Percentiles rank a stretch among this genome's conserved stretches.
These are phyloP conservation scores for Lycodopsis pacificus DNA, from an alignment of 2,797 vertebrate species.

Conservation along the genomic window DNA sequence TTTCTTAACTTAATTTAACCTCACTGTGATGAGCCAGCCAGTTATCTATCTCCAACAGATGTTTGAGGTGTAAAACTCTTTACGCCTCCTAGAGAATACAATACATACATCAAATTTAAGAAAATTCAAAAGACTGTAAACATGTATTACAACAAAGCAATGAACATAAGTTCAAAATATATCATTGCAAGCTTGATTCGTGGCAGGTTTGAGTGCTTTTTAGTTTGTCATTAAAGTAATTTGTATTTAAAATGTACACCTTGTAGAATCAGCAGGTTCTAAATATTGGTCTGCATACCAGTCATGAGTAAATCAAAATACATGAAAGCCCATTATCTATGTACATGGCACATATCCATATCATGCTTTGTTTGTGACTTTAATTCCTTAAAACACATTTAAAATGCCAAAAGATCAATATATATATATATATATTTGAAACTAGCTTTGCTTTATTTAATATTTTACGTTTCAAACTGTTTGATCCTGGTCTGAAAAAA, in stretches of 20 bases:
- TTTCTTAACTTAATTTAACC: neutral
- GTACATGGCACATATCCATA: constrained; percentile 35
- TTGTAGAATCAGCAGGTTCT: neutral
- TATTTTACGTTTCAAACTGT: no score
- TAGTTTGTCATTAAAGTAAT: neutral
- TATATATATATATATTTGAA: neutral
- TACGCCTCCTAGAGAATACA: neutral
- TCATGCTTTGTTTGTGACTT: constrained; percentile 29
- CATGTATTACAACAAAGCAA: constrained; percentile 6
- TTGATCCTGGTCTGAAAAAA: no score
- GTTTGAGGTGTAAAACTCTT: neutral
- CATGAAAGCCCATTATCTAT: neutral
- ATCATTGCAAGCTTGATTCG: neutral
- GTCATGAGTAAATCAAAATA: neutral
- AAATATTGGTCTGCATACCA: constrained; percentile 25
- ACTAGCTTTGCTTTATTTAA: neutral
- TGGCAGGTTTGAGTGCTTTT: constrained; percentile 21
- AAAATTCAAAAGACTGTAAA: constrained; percentile 3
- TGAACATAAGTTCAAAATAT: constrained; percentile 8
- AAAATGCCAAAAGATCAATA: constrained; percentile 9
- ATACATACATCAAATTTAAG: constrained; percentile 1
- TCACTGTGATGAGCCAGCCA: neutral
- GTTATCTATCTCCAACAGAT: neutral
- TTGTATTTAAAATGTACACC: neutral
- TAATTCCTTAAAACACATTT: constrained; percentile 9